Conservation (phyloP, 2,113 vertebrate genomes). For the Archocentrus centrarchus region DNA sequence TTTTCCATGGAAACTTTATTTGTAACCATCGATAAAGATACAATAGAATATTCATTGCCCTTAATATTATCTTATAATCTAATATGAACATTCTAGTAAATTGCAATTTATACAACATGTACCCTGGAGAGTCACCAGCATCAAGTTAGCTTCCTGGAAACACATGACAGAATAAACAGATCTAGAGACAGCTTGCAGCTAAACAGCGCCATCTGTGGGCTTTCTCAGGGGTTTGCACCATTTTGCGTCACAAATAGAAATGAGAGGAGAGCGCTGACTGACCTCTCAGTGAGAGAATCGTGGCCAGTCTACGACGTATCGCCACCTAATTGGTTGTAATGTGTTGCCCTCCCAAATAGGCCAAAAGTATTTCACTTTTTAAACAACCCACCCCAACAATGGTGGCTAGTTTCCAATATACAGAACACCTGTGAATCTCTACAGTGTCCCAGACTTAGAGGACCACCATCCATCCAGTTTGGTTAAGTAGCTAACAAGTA, state of each 20-base stretch:
- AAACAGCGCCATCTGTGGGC: neutral
- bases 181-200: slow-evolving; percentile 5
- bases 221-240: slow-evolving; percentile 27
- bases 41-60: slow-evolving; percentile 86
- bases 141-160: slow-evolving; percentile 59
- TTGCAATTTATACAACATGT: slow-evolving; percentile 79
- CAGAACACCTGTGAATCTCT: neutral
- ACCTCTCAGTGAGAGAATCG: neutral
- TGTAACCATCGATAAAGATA: slow-evolving; percentile 87
- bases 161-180: slow-evolving; percentile 33
- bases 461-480: slow-evolving; percentile 23
- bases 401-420: slow-evolving; percentile 13
- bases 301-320: neutral
- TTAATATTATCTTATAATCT: slow-evolving; percentile 79
- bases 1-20: slow-evolving; percentile 92
- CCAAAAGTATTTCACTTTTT: neutral
- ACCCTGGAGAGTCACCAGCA: slow-evolving; percentile 63
- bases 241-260: slow-evolving; percentile 14
- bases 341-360: neutral
- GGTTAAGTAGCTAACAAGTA: slow-evolving; percentile 22
- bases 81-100: slow-evolving; percentile 82
- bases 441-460: neutral
- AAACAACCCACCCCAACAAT: neutral
- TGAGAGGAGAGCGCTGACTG: slow-evolving; percentile 22
- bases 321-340: neutral